These are phyloP conservation scores for Astropecten irregularis DNA, from an alignment of 53 echinoderm and acorn worm species.

Conservation along the genomic window DNA sequence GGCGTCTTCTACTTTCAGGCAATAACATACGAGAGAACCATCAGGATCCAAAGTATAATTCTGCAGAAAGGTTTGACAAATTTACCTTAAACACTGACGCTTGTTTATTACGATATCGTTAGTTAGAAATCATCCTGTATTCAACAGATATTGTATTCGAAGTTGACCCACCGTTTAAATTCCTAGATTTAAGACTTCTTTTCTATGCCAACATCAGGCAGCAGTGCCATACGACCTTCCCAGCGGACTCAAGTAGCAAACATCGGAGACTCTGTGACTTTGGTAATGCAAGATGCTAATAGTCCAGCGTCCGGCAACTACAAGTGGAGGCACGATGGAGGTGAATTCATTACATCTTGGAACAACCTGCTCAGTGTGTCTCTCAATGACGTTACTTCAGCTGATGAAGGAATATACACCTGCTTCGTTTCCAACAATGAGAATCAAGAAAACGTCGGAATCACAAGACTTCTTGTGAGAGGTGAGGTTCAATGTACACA, in stretches of 20 bases:
- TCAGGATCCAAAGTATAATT: not conserved
- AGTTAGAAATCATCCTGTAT: no score
- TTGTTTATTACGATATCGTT: no score
- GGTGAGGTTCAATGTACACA: no score
- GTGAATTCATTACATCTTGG: constrained; percentile 1
- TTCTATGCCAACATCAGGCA: no score
- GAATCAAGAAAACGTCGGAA: constrained; percentile 14
- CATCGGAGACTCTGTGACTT: not conserved
- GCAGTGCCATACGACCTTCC: constrained; percentile 3
- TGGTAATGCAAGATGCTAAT: not conserved
- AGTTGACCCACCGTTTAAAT: no score
- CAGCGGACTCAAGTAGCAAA: not conserved
- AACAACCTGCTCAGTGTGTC: constrained; percentile 12
- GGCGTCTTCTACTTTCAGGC: constrained; percentile 7
- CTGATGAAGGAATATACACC: constrained; percentile 22
- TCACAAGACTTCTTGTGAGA: constrained; percentile 36
- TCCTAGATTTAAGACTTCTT: no score
- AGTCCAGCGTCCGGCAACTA: not conserved
- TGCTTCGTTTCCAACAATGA: constrained; percentile 11
- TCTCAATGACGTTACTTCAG: not conserved
- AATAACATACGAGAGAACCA: not conserved
- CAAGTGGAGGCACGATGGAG: constrained; percentile 21
- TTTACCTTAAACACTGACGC: no score
- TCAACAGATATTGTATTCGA: no score
- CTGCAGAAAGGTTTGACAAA: not conserved